phyloP scores from a whole-genome alignment of 2,113 vertebrate genomes.

The Tylochromis polylepis region DNA sequence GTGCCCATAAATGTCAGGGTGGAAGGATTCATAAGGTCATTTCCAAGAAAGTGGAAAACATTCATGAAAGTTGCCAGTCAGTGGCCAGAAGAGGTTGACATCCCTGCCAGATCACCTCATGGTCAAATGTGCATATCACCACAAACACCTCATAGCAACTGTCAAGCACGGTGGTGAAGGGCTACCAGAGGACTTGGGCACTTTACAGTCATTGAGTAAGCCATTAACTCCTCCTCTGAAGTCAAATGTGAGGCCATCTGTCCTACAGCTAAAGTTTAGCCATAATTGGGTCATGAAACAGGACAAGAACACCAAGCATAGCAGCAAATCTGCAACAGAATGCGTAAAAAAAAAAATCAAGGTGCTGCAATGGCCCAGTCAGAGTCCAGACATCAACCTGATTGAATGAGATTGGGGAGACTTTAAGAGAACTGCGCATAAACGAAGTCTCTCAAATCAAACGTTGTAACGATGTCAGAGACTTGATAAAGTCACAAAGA shows the following conservation, averaged over 20 bases:
- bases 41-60: background rate
- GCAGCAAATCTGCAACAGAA: background rate
- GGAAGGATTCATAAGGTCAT: rapidly evolving
- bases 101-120: no score
- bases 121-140: no score
- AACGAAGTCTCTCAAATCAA: background rate
- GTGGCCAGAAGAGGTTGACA: no score
- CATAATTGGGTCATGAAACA: background rate
- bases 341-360: background rate
- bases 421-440: background rate
- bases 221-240: background rate
- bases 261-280: no score
- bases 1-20: no score
- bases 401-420: background rate
- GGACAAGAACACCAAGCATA: no score
- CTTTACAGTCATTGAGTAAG: background rate
- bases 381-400: no score
- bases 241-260: background rate
- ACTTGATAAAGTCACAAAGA: background rate
- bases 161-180: background rate
- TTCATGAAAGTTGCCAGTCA: rapidly evolving
- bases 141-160: background rate
- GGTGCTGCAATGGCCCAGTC: background rate
- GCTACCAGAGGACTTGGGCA: background rate
- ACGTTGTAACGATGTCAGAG: background rate